Percentiles rank a stretch among this genome's conserved stretches.
Evolutionary conservation across 2,888 invertebrate species (phyloP).

Genomic region (Byasa hedistus): DNA sequence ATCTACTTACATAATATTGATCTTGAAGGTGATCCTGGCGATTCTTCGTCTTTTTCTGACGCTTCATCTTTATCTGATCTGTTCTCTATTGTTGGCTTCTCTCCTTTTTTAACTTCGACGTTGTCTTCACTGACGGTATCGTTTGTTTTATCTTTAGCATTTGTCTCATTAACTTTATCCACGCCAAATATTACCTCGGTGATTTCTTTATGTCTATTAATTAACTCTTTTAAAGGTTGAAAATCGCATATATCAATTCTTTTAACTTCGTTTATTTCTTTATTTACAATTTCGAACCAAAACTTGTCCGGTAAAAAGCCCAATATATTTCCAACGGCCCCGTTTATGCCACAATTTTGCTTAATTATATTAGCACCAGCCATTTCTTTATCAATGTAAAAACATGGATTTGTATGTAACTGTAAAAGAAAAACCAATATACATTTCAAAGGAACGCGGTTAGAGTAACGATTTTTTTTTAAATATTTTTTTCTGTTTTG

Average conservation of each 20-base stretch:
- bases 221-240: not conserved
- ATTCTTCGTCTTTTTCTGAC: conserved; percentile 11
- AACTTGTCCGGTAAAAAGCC: conserved; percentile 71
- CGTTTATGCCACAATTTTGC: conserved; percentile 48
- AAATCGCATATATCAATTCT: not conserved
- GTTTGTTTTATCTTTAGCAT: not conserved
- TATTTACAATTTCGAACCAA: conserved; percentile 66
- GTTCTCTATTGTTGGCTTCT: conserved; percentile 5
- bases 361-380: conserved; percentile 53
- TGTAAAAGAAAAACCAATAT: conserved; percentile 45
- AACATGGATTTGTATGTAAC: conserved; percentile 79
- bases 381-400: conserved; percentile 54
- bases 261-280: not conserved
- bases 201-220: conserved; percentile 6
- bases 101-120: conserved; percentile 6
- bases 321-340: conserved; percentile 74
- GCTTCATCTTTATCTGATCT: conserved; percentile 19
- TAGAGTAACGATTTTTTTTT: too few relatives aligned
- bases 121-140: not conserved
- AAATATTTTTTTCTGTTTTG: too few relatives aligned
- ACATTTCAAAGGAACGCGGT: not conserved
- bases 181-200: not conserved
- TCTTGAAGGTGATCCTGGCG: conserved; percentile 46
- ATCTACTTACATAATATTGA: conserved; percentile 46
- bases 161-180: not conserved